Base-by-base conservation (phyloP, 2,113 vertebrate genomes). In the Pelobates fuscus region DNA sequence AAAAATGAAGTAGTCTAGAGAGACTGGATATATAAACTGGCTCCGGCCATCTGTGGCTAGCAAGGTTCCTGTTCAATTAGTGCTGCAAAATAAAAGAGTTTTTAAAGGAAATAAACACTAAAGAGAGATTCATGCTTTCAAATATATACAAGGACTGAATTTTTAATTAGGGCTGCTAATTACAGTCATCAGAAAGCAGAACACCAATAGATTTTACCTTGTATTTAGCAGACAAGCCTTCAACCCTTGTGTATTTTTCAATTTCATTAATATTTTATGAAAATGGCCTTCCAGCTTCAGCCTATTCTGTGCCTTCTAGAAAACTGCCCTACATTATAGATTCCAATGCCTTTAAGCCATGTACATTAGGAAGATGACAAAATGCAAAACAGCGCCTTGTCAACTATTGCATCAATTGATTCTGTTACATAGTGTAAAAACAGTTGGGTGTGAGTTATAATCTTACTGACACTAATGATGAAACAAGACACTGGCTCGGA, bases 241-340 rank as follows among this genome's bases (percentile, higher is more conserved):
- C 91, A 91, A 94, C 93, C 93, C 92, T 84, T 92, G 94, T 95
- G 94, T 95, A 95, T 95, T 96, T 98, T 98, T 98, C 95, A 95
- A 93, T 94, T 94, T 92, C 94, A 97, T 99, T 97, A 99, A 99
- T 98, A 98, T 97, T 99, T 98, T 93, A 99, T 98, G 95, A 94
- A 96, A 98, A 98, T 98, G 94, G 95, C 94, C 92, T 91, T 94
- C 93, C 95, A 94, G 94, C 94, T 94, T 96, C 95, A 98, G 95
- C 96, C 91, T 96, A 93, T 95, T 95, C 93, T 92, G 91, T 88
- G 91, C 86, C 92, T 92, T 92, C 93, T 91, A 93, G 87, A 95
- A 94, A 93, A 92, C 90, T 90, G 92, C 93, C 94, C 94, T 95
- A 92, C 94, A 96, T 99, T 97, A 98, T 92, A 94, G 92, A 95